Evolutionary conservation across 2,797 vertebrate genomes (phyloP).

Genomic region (Myiothlypis chrysogaster): DNA sequence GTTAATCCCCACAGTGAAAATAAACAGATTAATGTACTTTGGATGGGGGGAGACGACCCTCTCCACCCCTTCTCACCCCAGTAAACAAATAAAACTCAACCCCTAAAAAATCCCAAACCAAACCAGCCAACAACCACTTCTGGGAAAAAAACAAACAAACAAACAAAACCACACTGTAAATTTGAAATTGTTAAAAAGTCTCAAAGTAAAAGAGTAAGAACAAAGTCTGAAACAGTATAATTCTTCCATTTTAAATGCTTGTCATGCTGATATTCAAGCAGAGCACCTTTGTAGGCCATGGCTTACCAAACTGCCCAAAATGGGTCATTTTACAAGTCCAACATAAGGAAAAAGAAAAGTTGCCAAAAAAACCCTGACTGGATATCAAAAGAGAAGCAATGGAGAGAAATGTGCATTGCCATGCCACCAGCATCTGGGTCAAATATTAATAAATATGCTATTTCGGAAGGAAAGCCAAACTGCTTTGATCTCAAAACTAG

Average conservation of each 20-base stretch:
- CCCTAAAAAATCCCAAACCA: rapidly evolving
- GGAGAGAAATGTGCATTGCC: background rate
- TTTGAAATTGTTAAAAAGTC: background rate
- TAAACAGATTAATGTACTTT: background rate
- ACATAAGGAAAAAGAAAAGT: background rate
- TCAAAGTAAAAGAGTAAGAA: background rate
- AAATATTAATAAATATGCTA: background rate
- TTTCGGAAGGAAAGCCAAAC: background rate
- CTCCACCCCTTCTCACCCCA: too few species aligned
- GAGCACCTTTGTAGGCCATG: background rate
- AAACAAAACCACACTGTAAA: background rate
- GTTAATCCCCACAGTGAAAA: background rate
- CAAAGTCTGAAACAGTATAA: background rate
- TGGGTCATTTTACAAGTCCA: background rate
- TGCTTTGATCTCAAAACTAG: background rate
- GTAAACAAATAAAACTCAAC: background rate
- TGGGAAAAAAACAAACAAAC: background rate
- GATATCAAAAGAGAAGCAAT: background rate
- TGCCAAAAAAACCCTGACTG: background rate
- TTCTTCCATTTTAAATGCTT: background rate
- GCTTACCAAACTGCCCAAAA: background rate
- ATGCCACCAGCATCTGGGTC: background rate
- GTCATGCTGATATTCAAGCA: background rate
- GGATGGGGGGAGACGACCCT: rapidly evolving
- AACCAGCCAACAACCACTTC: background rate